A percentile compares a stretch with the other conserved stretches of the same genome.
These are phyloP conservation scores for Tetranychus piercei DNA, from an alignment of 2,888 invertebrate species.

Conservation along the genomic window DNA sequence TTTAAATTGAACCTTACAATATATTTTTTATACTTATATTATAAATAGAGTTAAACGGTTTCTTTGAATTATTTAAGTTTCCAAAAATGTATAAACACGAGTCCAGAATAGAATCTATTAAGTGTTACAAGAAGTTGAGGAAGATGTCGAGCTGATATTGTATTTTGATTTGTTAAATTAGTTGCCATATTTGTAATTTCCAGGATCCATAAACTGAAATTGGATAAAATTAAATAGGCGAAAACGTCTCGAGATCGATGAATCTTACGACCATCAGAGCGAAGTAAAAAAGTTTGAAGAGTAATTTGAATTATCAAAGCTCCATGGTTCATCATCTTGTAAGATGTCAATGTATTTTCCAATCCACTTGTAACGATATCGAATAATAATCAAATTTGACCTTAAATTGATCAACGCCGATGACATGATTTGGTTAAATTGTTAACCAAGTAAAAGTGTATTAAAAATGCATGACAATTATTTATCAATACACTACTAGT, in stretches of 20 bases:
- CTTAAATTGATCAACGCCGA: neutral
- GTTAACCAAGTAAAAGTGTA: neutral
- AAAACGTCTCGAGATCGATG: slow-evolving; percentile 17
- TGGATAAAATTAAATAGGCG: slow-evolving; percentile 17
- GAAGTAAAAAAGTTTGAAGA: slow-evolving; percentile 7
- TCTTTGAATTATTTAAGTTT: slow-evolving; percentile 12
- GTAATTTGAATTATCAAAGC: slow-evolving; percentile 6
- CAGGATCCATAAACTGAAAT: slow-evolving; percentile 21
- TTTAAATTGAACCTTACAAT: too few species aligned
- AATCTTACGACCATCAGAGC: slow-evolving; percentile 8
- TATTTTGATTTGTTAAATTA: neutral
- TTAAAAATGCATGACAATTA: too few species aligned
- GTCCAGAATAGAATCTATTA: slow-evolving; percentile 20
- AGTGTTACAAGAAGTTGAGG: slow-evolving; percentile 17
- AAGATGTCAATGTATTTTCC: neutral
- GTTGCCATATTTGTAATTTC: neutral
- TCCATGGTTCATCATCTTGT: neutral
- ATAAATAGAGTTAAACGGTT: too few species aligned
- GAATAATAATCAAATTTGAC: neutral
- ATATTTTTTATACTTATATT: too few species aligned
- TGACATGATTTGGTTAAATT: neutral
- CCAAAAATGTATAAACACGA: slow-evolving; percentile 21
- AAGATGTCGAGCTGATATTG: neutral
- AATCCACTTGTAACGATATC: neutral
- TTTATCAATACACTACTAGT: too few species aligned